Conservation (phyloP, 2,113 vertebrate genomes). For the Larimichthys polyactis region DNA sequence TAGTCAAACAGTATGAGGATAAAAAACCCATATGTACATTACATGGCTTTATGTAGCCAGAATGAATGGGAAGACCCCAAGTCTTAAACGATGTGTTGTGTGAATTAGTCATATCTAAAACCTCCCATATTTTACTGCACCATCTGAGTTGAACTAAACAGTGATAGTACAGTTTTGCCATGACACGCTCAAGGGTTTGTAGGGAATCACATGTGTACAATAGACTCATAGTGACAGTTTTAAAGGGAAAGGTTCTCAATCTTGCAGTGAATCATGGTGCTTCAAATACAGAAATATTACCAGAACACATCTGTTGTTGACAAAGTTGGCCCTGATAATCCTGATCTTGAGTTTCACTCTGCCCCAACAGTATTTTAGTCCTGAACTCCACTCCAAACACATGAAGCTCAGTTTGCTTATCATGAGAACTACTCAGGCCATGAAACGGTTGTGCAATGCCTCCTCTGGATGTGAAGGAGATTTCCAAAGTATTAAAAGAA, state of each 20-base stretch:
- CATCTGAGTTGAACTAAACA: neutral
- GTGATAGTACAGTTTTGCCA: conserved; percentile 2
- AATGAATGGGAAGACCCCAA: conserved; percentile 19
- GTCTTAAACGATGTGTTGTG: conserved; percentile 5
- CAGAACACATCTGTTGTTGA: neutral
- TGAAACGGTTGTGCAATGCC: neutral
- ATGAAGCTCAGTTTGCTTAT: neutral
- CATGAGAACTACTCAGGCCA: neutral
- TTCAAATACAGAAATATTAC: neutral
- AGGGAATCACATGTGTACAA: conserved; percentile 27
- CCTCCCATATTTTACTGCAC: neutral
- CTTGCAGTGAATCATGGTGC: neutral
- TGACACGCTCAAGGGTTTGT: conserved; percentile 17
- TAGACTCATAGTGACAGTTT: conserved; percentile 14
- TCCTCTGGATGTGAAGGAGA: neutral
- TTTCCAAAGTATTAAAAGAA: neutral
- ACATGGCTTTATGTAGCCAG: neutral
- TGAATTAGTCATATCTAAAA: neutral
- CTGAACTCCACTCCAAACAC: neutral
- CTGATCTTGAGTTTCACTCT: neutral
- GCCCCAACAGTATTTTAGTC: neutral
- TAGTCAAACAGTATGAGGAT: neutral
- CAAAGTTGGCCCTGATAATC: neutral
- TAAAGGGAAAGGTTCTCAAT: neutral
- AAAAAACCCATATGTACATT: neutral